phyloP scores from a whole-genome alignment of 1,140 invertebrate species.

The Hycleus cichorii region DNA sequence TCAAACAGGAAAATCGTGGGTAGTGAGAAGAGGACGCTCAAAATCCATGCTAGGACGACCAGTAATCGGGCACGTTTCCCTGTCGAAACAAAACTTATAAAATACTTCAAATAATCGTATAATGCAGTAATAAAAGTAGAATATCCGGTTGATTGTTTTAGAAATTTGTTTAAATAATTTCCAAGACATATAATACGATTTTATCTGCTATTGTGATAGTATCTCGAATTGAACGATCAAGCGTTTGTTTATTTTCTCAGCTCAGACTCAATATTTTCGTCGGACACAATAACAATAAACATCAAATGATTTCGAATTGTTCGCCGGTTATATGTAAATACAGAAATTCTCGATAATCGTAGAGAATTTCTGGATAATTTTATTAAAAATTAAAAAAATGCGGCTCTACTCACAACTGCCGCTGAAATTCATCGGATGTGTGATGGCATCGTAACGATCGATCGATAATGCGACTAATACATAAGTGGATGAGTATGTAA shows the following conservation, averaged over 20 bases:
- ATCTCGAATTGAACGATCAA: too few relatives aligned
- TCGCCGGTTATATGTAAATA: too few relatives aligned
- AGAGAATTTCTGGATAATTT: background rate
- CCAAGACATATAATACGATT: too few relatives aligned
- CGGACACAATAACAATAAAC: too few relatives aligned
- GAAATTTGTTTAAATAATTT: too few relatives aligned
- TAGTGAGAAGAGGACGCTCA: slow-evolving; percentile 75
- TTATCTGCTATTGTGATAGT: too few relatives aligned
- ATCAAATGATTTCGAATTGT: background rate
- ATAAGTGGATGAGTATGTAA: slow-evolving; percentile 91
- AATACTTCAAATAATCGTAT: too few relatives aligned
- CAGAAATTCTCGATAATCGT: too few relatives aligned
- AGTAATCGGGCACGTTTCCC: slow-evolving; percentile 75
- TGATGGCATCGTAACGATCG: slow-evolving; percentile 91
- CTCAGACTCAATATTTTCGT: too few relatives aligned
- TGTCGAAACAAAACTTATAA: slow-evolving; percentile 39
- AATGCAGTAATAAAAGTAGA: too few relatives aligned
- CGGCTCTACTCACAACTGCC: slow-evolving; percentile 74
- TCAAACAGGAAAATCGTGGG: slow-evolving; percentile 79
- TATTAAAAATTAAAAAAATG: background rate
- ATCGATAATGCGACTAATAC: slow-evolving; percentile 90
- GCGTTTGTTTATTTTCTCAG: too few relatives aligned
- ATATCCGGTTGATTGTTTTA: too few relatives aligned
- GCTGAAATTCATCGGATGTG: slow-evolving; percentile 90
- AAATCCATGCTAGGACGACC: slow-evolving; percentile 72